Base-by-base conservation (phyloP, 1,140 invertebrate genomes). In the Drosophila watanabei region DNA sequence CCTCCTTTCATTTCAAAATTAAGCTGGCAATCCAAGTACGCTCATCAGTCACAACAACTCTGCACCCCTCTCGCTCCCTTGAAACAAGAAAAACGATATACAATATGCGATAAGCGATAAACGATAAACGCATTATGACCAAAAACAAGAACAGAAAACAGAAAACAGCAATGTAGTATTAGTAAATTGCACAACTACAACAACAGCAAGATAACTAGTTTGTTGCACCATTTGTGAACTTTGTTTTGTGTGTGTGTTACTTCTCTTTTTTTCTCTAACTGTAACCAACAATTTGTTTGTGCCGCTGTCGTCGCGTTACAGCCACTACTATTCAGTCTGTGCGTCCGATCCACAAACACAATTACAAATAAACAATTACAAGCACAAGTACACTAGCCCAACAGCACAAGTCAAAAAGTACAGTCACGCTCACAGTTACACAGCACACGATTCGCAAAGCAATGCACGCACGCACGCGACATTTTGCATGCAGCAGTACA, bases 181-280 rank as follows among this genome's bases (percentile, higher is more conserved):
- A 79, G 75, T 79, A 52, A 73, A 73, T 70, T 79, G 75, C 75
- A 79, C 75, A 72, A 58, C 70, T 56, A 77, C 54, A 77, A 78
- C 63, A 78, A 61, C 45, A 60, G 48, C 63, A 79, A 79, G 41
- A 77, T 62, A 79, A 58, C 52, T 70, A 79, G 65, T 79, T 79
- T 79, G 75, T 75, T 75, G 72, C 71, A 64, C 72, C 72, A 64
- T 75, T 75, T 75, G 72, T 75, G 72, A 75, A 79, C 37, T 79
- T 79, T 79, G 75, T 79, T 79, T 79, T 79, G 75, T 79, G 75
- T 78, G 75, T 79, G 64, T 78, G 65, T 78, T 61, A 79, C 77
- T 68, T 78, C 63, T 75, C 71, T 75, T 45, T 71, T 68, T 75
- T 73, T 73, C 68, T 72, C 35, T 75, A 73, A 61, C 57, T 75